These are phyloP conservation scores for Hippocampus comes DNA, from an alignment of 2,113 vertebrate species.

Conservation along the genomic window DNA sequence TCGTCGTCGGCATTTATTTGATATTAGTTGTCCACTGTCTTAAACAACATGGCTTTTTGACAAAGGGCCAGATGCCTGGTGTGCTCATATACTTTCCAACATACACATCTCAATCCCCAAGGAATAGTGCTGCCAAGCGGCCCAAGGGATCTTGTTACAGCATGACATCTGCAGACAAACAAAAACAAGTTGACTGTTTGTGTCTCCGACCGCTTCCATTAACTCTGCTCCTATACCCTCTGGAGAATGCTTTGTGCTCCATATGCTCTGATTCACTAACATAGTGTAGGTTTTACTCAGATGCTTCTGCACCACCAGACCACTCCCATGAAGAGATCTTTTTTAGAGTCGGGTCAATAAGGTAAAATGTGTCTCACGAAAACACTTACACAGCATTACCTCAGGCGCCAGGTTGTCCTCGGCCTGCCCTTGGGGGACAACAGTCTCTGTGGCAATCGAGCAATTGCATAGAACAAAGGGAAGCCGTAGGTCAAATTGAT, in stretches of 20 bases:
- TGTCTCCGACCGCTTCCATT: neutral
- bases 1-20: too few species aligned
- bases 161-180: conserved; percentile 31
- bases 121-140: conserved; percentile 3
- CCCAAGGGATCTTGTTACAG: conserved; percentile 45
- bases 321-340: too few species aligned
- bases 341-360: too few species aligned
- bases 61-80: conserved; percentile 11
- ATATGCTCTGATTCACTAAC: neutral
- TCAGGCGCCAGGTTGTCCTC: too few species aligned
- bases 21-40: neutral
- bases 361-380: too few species aligned
- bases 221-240: neutral
- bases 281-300: neutral
- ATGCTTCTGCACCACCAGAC: too few species aligned
- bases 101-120: conserved; percentile 24
- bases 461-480: too few species aligned
- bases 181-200: conserved; percentile 39
- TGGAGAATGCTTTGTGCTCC: neutral
- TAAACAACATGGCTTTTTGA: conserved; percentile 9
- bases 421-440: too few species aligned
- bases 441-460: too few species aligned
- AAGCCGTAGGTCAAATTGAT: too few species aligned
- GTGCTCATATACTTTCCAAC: neutral
- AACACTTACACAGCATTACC: too few species aligned